A percentile compares a stretch with the other conserved stretches of the same genome.
phyloP scores from a whole-genome alignment of 2,113 vertebrate genomes.

The Hemichromis elongatus region DNA sequence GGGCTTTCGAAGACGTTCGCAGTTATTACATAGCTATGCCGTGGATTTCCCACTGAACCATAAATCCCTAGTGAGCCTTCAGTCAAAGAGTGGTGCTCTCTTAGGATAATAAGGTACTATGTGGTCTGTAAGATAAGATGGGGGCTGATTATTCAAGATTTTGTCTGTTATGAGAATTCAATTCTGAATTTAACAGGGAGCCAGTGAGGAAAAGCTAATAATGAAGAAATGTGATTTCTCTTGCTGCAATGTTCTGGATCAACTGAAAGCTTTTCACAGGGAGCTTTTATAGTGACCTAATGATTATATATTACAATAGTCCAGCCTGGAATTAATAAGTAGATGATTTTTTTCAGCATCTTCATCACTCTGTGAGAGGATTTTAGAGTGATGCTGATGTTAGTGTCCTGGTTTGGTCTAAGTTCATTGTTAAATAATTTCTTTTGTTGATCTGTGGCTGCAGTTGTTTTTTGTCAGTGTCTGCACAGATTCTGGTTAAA shows the following conservation, averaged over 20 bases:
- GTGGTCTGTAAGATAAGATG: not conserved
- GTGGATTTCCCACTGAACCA: not conserved
- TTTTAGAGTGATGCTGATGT: not conserved
- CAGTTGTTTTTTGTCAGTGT: not conserved
- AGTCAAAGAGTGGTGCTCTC: not conserved
- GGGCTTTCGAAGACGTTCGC: not conserved
- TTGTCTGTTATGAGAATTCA: not conserved
- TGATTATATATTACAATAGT: not conserved
- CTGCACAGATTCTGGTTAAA: not conserved
- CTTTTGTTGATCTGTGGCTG: not conserved
- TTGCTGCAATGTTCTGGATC: not conserved
- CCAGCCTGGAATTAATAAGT: not conserved
- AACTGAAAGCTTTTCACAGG: not conserved
- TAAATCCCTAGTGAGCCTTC: not conserved
- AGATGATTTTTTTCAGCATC: not conserved
- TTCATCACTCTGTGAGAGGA: not conserved
- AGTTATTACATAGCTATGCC: not conserved
- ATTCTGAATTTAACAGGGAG: not conserved
- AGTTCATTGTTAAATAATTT: not conserved
- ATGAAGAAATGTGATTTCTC: not conserved
- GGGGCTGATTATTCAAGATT: not conserved
- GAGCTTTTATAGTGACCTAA: not conserved
- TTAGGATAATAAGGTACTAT: fast-evolving
- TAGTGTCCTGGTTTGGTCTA: not conserved
- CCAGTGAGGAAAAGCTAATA: not conserved